phyloP scores from a whole-genome alignment of 2,113 vertebrate species.

The Albula goreensis region DNA sequence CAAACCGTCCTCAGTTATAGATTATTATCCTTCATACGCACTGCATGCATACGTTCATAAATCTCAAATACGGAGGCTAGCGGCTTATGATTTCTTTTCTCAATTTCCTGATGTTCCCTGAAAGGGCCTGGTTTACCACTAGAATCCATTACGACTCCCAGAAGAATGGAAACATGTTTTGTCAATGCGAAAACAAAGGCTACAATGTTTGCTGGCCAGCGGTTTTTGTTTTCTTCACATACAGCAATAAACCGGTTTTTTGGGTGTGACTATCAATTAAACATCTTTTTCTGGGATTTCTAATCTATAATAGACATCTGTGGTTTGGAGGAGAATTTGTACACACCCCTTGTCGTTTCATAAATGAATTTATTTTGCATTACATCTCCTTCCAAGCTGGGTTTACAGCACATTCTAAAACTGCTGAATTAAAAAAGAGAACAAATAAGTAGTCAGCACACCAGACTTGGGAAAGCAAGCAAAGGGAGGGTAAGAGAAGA shows the following conservation, averaged over 20 bases:
- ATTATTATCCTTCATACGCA: constrained; percentile 32
- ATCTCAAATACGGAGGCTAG: neutral
- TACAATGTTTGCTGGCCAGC: constrained; percentile 22
- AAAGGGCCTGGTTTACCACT: constrained; percentile 38
- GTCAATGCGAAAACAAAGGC: constrained; percentile 29
- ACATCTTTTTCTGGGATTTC: constrained; percentile 16
- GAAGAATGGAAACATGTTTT: constrained; percentile 16
- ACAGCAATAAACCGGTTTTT: neutral
- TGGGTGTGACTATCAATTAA: constrained; percentile 25
- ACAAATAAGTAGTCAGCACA: neutral
- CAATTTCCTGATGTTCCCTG: constrained; percentile 33
- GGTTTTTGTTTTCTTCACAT: neutral
- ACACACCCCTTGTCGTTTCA: constrained; percentile 1
- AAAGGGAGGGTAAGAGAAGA: neutral
- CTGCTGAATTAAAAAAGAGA: neutral
- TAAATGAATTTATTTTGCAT: neutral
- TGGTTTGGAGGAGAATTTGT: constrained; percentile 19
- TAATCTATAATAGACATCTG: constrained; percentile 24
- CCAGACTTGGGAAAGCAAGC: neutral
- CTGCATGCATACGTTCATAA: constrained; percentile 30
- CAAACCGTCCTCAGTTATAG: constrained; percentile 22
- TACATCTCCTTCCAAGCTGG: neutral
- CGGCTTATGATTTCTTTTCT: constrained; percentile 27
- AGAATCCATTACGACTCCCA: constrained; percentile 27
- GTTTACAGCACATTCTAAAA: constrained; percentile 8